Evolutionary conservation across 2,888 invertebrate genomes (phyloP).

Genomic region (Acrocera orbiculus): DNA sequence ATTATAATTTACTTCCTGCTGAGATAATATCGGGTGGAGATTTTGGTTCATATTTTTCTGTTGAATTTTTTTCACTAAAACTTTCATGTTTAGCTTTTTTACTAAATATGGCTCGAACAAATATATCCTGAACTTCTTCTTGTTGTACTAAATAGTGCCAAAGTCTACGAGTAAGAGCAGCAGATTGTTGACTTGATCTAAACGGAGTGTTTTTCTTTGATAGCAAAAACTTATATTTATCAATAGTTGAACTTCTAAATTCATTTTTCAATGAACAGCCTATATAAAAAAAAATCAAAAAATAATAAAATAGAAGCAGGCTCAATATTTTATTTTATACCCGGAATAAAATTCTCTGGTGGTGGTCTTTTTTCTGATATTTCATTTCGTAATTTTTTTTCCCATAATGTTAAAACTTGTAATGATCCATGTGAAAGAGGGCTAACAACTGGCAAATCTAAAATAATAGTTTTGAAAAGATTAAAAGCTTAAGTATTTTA

Average conservation of each 20-base stretch:
- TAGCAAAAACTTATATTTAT: conserved; percentile 80
- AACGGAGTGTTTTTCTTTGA: conserved; percentile 94
- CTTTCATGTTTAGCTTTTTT: conserved; percentile 48
- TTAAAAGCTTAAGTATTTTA: too few species aligned
- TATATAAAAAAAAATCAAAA: conserved; percentile 7
- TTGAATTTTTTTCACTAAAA: conserved; percentile 16
- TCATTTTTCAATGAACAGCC: conserved; percentile 71
- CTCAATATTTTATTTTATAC: conserved; percentile 9
- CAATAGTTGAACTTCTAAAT: conserved; percentile 63
- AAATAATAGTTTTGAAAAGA: too few species aligned
- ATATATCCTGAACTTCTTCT: conserved; percentile 82
- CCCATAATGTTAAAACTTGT: conserved; percentile 77
- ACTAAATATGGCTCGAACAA: conserved; percentile 88
- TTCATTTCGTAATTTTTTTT: conserved; percentile 59
- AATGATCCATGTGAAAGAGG: conserved; percentile 83
- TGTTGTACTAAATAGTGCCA: conserved; percentile 91
- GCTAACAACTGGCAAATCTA: conserved; percentile 85
- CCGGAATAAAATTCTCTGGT: conserved; percentile 70
- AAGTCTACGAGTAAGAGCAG: conserved; percentile 60
- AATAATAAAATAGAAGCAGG: background rate
- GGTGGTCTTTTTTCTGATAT: conserved; percentile 60
- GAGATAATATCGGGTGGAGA: too few species aligned
- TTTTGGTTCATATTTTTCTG: too few species aligned
- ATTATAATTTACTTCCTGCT: conserved; percentile 18
- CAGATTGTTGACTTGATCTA: conserved; percentile 46